Evolutionary conservation across 1,140 invertebrate species (phyloP).

Genomic region (Trachymyrmex septentrionalis): DNA sequence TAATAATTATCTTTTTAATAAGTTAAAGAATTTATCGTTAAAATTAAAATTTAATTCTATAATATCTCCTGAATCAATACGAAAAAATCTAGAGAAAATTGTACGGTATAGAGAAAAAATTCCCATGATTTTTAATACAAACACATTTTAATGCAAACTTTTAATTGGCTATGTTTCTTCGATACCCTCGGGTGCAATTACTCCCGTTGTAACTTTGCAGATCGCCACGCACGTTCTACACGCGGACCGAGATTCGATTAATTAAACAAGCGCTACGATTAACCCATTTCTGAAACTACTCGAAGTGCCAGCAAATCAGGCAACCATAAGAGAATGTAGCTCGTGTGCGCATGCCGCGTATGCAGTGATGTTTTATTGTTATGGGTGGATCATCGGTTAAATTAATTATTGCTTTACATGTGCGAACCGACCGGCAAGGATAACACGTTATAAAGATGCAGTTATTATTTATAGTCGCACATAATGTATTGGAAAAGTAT

Average conservation of each 20-base stretch:
- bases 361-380: constrained; percentile 40
- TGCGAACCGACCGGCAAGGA: neutral
- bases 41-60: constrained; percentile 14
- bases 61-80: neutral
- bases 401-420: constrained; percentile 49
- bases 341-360: neutral
- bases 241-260: constrained; percentile 54
- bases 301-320: constrained; percentile 46
- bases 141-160: constrained; percentile 35
- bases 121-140: constrained; percentile 12
- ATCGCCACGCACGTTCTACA: constrained; percentile 51
- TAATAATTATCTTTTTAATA: neutral
- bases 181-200: constrained; percentile 52
- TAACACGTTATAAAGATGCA: constrained; percentile 47
- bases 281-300: constrained; percentile 58
- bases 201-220: constrained; percentile 45
- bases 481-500: constrained; percentile 47
- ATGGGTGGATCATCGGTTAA: constrained; percentile 43
- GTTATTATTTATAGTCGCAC: constrained; percentile 43
- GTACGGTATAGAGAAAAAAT: neutral
- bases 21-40: neutral
- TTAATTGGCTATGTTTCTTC: constrained; percentile 33
- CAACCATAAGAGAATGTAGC: constrained; percentile 44
- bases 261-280: constrained; percentile 60
- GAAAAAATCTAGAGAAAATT: neutral